These are phyloP conservation scores for Epistrophe grossulariae DNA, from an alignment of 2,888 invertebrate genomes.

Conservation along the genomic window DNA sequence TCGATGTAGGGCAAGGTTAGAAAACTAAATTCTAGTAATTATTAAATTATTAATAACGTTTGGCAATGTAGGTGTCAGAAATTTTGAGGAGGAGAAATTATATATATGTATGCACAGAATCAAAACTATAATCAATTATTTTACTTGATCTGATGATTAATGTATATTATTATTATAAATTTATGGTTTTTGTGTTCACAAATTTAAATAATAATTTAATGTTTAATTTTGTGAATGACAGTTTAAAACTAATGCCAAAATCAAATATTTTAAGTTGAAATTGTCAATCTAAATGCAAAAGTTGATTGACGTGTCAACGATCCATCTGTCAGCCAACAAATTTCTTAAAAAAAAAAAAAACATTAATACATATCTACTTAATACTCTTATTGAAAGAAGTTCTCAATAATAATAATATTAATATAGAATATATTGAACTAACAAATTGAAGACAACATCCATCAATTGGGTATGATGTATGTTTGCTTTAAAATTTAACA, in stretches of 20 bases:
- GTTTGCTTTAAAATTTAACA: conserved; percentile 17
- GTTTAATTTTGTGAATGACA: conserved; percentile 12
- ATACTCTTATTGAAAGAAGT: background rate
- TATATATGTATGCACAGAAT: too few relatives aligned
- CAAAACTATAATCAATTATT: too few relatives aligned
- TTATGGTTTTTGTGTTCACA: too few relatives aligned
- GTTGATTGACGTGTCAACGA: conserved; percentile 47
- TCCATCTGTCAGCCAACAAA: conserved; percentile 26
- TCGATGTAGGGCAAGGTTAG: background rate
- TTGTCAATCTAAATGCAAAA: conserved; percentile 20
- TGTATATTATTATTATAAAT: too few relatives aligned
- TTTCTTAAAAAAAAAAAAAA: background rate
- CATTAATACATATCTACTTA: background rate
- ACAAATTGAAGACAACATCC: background rate
- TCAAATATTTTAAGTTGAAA: conserved; percentile 10
- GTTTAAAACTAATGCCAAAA: conserved; percentile 6
- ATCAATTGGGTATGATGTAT: background rate
- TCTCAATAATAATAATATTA: background rate
- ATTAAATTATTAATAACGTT: too few relatives aligned
- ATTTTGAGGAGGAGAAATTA: too few relatives aligned
- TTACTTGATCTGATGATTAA: too few relatives aligned
- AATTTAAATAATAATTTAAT: too few relatives aligned
- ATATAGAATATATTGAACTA: background rate
- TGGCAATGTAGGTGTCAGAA: too few relatives aligned
- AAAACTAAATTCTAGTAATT: too few relatives aligned